Evolutionary conservation across 2,113 vertebrate species (phyloP), one percentile per base, ranked within the genome.

Genomic region (Loxodonta africana): DNA sequence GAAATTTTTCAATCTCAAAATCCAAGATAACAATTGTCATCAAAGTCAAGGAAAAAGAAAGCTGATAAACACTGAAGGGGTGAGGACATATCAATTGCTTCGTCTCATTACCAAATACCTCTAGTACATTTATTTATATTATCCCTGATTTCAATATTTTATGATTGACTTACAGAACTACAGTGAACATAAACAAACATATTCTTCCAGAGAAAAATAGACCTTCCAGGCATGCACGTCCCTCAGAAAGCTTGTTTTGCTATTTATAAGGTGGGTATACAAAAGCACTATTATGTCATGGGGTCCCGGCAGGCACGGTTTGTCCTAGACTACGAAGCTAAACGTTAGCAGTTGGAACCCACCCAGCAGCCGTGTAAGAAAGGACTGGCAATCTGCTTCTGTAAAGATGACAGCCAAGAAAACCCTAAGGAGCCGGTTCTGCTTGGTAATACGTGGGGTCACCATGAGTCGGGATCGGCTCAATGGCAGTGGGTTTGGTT

Each of bases 91-190:
- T 74, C 78, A 86, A 62, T 67, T 95, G 20, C 14, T 87, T 87
- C 73, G 53, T 37, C 44, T 83, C 41, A 65, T 80, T 87, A 86
- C 23, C 37, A 74, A 44, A 67, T 1, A 60, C 28, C 57, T 86
- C 84, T 26, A 82, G 28, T 15, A 88, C 46, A 81, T 67, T 10
- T 65, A 86, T 21, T 53, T 46, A 11, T 48, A 77, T 65, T 51
- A 83, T 90, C 83, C 25, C 62, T 51, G 21, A 90, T 83, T 80
- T 88, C 90, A 78, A 46, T 92, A 6, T 80, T 82, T 67, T 95
- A 73, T 60, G 60, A 83, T 62, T 51, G 53, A 90, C 53, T 83
- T 48, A 83, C 9, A 90, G 74, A 94, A 95, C 11, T 51, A 87
- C 5, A 69, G 63, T 67, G 76, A 90, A 91, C 92, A 83, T 62